phyloP scores from a whole-genome alignment of 23 tunicate species.

The Halocynthia aurantium region DNA sequence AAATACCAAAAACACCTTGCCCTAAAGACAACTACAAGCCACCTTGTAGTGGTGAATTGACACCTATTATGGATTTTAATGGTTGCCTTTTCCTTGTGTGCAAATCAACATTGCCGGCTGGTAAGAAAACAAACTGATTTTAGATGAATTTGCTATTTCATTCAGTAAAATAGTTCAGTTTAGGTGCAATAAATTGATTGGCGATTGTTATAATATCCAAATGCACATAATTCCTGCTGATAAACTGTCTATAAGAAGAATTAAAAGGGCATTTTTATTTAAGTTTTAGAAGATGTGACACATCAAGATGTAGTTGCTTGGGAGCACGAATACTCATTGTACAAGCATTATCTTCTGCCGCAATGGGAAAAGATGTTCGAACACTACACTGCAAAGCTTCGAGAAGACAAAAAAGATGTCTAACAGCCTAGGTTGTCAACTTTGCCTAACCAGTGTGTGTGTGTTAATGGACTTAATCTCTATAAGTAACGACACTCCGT shows the following conservation, averaged over 20 bases:
- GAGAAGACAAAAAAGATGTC: conserved; percentile 6
- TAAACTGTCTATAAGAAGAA: too few relatives aligned
- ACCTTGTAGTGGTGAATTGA: conserved; percentile 3
- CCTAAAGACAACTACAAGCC: background rate
- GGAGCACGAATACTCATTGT: conserved; percentile 6
- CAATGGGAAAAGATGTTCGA: conserved; percentile 5
- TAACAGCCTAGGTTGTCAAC: background rate
- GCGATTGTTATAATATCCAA: too few relatives aligned
- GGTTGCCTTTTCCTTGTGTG: conserved; percentile 1
- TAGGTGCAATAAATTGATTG: too few relatives aligned
- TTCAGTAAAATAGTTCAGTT: too few relatives aligned
- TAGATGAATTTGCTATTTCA: too few relatives aligned
- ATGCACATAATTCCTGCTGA: too few relatives aligned
- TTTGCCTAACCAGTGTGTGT: too few relatives aligned
- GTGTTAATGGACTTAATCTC: too few relatives aligned
- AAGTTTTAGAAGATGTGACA: background rate
- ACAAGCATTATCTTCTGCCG: background rate
- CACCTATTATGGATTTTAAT: background rate
- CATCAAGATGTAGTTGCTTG: background rate
- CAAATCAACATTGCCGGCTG: background rate
- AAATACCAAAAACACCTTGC: too few relatives aligned
- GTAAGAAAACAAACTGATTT: background rate
- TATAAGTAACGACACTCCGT: too few relatives aligned
- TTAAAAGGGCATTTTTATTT: background rate
- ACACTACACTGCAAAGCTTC: conserved; percentile 6